These are phyloP conservation scores for Fabriciana adippe DNA, from an alignment of 2,888 invertebrate genomes.

Conservation along the genomic window DNA sequence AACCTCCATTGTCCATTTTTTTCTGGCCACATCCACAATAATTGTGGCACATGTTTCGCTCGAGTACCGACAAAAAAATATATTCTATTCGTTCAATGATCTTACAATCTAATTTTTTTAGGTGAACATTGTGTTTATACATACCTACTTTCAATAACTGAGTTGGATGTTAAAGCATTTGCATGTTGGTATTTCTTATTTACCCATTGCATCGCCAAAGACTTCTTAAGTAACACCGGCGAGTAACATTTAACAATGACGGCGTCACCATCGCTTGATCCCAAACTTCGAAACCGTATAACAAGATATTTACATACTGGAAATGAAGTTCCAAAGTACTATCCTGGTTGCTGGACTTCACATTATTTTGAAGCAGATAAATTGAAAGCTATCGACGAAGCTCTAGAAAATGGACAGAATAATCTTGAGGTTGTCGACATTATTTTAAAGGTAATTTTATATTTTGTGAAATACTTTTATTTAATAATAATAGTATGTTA, in stretches of 20 bases:
- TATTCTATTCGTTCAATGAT: slow-evolving; percentile 56
- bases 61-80: slow-evolving; percentile 70
- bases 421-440: slow-evolving; percentile 61
- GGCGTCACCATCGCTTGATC: slow-evolving; percentile 54
- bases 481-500: background rate
- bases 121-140: slow-evolving; percentile 46
- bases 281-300: slow-evolving; percentile 63
- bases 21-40: slow-evolving; percentile 81
- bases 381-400: slow-evolving; percentile 61
- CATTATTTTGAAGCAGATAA: slow-evolving; percentile 75
- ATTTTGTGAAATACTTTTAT: background rate
- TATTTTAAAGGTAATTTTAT: slow-evolving; percentile 60
- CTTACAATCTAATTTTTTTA: slow-evolving; percentile 57
- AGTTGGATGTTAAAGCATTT: slow-evolving; percentile 47
- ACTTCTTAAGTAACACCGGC: slow-evolving; percentile 27
- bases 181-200: slow-evolving; percentile 31
- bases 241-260: slow-evolving; percentile 50
- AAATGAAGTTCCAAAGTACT: slow-evolving; percentile 78
- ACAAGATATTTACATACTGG: slow-evolving; percentile 79
- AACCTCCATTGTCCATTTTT: slow-evolving; percentile 73
- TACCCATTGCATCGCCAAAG: slow-evolving; percentile 24
- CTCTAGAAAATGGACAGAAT: slow-evolving; percentile 46
- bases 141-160: slow-evolving; percentile 29
- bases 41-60: slow-evolving; percentile 77
- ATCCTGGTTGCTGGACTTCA: slow-evolving; percentile 79